A percentile compares a stretch with the other conserved stretches of the same genome.
These are phyloP conservation scores for Nomia melanderi DNA, from an alignment of 1,140 invertebrate species.

Conservation along the genomic window DNA sequence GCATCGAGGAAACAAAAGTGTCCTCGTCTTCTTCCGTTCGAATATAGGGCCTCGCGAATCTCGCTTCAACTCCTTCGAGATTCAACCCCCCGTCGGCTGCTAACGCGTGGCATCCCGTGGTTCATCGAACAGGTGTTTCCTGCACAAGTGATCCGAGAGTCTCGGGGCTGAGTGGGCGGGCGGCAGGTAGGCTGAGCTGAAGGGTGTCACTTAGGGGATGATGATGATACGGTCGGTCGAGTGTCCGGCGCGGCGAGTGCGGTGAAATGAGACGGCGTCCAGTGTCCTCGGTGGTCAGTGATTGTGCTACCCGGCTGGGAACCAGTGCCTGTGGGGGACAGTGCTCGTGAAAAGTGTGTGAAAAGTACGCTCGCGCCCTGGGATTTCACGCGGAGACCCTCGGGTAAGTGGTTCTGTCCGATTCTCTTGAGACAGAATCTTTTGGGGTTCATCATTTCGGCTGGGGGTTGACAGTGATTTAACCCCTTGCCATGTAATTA, in stretches of 20 bases:
- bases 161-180: neutral
- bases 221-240: neutral
- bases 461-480: too few relatives aligned
- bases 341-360: conserved; percentile 18
- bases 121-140: conserved; percentile 16
- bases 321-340: neutral
- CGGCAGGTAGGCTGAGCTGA: neutral
- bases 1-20: too few relatives aligned
- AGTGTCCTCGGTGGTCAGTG: conserved; percentile 15
- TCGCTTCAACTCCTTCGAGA: too few relatives aligned
- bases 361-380: neutral
- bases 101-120: too few relatives aligned
- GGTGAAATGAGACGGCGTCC: conserved; percentile 34
- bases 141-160: neutral
- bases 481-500: too few relatives aligned
- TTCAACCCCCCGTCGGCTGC: neutral
- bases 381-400: too few relatives aligned
- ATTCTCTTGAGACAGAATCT: too few relatives aligned
- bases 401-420: neutral
- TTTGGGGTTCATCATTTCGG: too few relatives aligned
- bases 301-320: neutral
- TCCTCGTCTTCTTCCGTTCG: too few relatives aligned
- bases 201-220: neutral
- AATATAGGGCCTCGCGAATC: too few relatives aligned
- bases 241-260: neutral